These are phyloP conservation scores for Aspidiotus rigidus DNA, from an alignment of 2,888 invertebrate genomes.

Conservation along the genomic window DNA sequence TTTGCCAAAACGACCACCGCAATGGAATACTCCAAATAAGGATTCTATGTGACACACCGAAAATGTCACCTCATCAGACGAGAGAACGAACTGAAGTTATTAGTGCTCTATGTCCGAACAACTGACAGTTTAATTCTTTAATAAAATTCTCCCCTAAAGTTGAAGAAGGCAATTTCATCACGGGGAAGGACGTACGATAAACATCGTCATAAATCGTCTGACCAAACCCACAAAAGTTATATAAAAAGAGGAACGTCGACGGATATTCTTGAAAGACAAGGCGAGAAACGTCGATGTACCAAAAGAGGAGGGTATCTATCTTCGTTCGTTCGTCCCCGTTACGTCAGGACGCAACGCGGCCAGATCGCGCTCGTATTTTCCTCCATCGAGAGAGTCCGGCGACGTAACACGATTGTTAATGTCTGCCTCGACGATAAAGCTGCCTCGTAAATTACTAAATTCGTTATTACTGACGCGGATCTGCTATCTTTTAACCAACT, in stretches of 20 bases:
- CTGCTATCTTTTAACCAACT: conserved; percentile 26
- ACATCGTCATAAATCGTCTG: conserved; percentile 30
- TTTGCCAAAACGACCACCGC: too few relatives aligned
- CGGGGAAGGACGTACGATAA: not conserved
- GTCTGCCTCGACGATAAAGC: conserved; percentile 28
- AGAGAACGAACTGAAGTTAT: too few relatives aligned
- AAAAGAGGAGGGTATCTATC: not conserved
- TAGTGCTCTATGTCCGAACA: too few relatives aligned
- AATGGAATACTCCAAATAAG: too few relatives aligned
- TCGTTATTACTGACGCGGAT: conserved; percentile 32
- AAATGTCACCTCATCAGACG: too few relatives aligned
- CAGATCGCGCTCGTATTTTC: not conserved
- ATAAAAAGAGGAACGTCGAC: conserved; percentile 4
- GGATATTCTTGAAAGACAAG: not conserved
- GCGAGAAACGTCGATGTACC: not conserved
- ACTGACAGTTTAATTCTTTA: not conserved
- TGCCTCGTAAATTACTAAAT: conserved; percentile 32
- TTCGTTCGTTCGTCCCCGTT: too few relatives aligned
- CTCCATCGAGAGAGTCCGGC: conserved; percentile 8
- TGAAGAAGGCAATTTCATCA: conserved; percentile 20
- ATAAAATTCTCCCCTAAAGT: conserved; percentile 16
- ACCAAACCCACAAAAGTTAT: conserved; percentile 28
- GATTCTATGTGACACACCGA: too few relatives aligned
- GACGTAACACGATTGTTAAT: conserved; percentile 26
- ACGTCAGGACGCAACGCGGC: not conserved